Evolutionary conservation across 2,888 invertebrate genomes (phyloP).

Genomic region (Onthophagus sagittarius): DNA sequence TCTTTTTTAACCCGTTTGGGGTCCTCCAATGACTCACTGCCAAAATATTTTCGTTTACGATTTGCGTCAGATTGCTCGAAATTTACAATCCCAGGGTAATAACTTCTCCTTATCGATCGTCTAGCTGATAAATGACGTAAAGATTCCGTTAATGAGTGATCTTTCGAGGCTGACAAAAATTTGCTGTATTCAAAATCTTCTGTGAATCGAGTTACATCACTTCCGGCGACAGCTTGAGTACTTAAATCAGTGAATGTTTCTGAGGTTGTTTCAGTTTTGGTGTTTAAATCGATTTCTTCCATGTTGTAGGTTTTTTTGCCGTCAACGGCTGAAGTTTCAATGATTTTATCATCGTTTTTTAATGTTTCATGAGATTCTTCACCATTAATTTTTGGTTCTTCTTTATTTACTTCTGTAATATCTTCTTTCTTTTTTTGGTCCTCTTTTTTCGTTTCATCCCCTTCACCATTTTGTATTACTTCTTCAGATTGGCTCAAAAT

Average conservation of each 20-base stretch:
- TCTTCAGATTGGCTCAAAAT: background rate
- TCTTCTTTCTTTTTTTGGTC: background rate
- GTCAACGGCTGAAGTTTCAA: background rate
- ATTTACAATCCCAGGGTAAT: slow-evolving; percentile 13
- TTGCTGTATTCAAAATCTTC: slow-evolving; percentile 33
- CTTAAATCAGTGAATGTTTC: slow-evolving; percentile 31
- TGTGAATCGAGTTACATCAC: slow-evolving; percentile 38
- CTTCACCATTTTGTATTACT: background rate
- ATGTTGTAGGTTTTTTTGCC: background rate
- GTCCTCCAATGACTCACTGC: slow-evolving; percentile 34
- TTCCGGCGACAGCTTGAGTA: slow-evolving; percentile 38
- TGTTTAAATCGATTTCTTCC: background rate
- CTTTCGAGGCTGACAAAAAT: slow-evolving; percentile 33
- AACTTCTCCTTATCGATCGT: slow-evolving; percentile 23
- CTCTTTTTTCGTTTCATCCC: background rate
- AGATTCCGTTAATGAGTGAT: slow-evolving; percentile 37
- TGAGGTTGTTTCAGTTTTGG: background rate
- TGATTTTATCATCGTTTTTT: too few relatives aligned
- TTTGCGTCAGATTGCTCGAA: slow-evolving; percentile 23
- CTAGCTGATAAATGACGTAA: slow-evolving; percentile 32
- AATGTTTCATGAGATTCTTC: background rate
- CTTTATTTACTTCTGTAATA: background rate
- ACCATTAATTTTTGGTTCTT: background rate
- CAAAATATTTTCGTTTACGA: slow-evolving; percentile 38
- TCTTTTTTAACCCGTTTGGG: slow-evolving; percentile 33